A percentile compares a stretch with the other conserved stretches of the same genome.
Evolutionary conservation across 2,797 vertebrate genomes (phyloP).

Genomic region (Psittacula derbiana): DNA sequence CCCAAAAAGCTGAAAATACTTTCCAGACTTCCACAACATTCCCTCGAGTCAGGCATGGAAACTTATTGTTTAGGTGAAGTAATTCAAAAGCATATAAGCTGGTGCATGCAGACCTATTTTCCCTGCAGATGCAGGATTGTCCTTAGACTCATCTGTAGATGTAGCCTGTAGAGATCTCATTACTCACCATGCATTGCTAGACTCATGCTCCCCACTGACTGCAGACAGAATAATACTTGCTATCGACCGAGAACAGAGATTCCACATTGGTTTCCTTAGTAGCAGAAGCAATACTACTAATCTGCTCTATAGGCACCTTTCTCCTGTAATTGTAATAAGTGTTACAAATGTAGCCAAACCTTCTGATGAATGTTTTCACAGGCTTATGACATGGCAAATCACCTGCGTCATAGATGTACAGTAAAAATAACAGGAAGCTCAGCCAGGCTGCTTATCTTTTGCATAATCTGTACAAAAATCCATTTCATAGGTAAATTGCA

Average conservation of each 20-base stretch:
- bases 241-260: background rate
- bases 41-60: background rate
- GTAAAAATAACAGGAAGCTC: background rate
- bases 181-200: background rate
- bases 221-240: background rate
- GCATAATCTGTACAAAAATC: too few species aligned
- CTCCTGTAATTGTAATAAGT: background rate
- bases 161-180: background rate
- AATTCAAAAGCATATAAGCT: background rate
- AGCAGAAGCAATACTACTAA: constrained; percentile 17
- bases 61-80: constrained; percentile 3
- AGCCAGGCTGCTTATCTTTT: background rate
- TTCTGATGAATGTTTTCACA: background rate
- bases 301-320: background rate
- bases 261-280: background rate
- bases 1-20: constrained; percentile 23
- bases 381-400: background rate
- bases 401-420: background rate
- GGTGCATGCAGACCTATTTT: background rate
- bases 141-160: background rate
- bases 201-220: background rate
- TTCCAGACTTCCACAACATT: constrained; percentile 19
- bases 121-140: background rate
- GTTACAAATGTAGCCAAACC: background rate
- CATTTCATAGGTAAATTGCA: too few species aligned